Base-by-base conservation (phyloP, 2,797 vertebrate genomes). In the Diplodus puntazzo region DNA sequence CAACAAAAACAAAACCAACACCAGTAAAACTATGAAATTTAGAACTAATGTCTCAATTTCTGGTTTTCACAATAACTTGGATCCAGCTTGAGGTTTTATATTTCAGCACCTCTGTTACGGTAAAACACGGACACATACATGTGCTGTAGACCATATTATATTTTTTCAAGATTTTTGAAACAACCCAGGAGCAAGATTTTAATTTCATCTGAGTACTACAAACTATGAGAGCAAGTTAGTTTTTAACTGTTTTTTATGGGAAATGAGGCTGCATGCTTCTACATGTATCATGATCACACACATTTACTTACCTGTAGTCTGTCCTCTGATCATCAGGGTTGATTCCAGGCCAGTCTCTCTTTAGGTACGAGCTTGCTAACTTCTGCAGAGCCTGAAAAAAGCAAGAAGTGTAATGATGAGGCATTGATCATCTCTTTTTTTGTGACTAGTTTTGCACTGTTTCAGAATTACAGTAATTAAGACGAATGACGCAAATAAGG, bases 341-440 rank as follows among this genome's bases (percentile, higher is more conserved):
- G 87, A 98, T 92, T 72, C 97, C 97, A 67, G 97, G 97, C 98
- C 98, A 99, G 91, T 99, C 98, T 92, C 97, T 97, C 95, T 98
- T 99, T 74, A 99, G 93, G 92, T 99, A 99, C 60, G 99, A 98
- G 92, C 96, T 97, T 42, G 98, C 97, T 94, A 99, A 92, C 88
- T 99, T 99, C 95, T 99, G 98, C 81, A 99, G 96, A 88, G 97
- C 98, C 98, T 99, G 90, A 69, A 86, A 90, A 8, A 86, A 54
- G 43, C 17, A 88, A 88, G 50, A 87, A 71, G 20, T 34, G 20
- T 14, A 58, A 42, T 77, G 55, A 81, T 45, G 11, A 45, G 10
- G 16, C 12, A n/a, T 14, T 53, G 70, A 69, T n/a, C 25, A 61
- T 34, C 5, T n/a, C 3, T 0, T 62, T 20, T 34, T 70, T 60